These are phyloP conservation scores for Dryobotodes eremita DNA, from an alignment of 2,888 invertebrate genomes.

Conservation along the genomic window DNA sequence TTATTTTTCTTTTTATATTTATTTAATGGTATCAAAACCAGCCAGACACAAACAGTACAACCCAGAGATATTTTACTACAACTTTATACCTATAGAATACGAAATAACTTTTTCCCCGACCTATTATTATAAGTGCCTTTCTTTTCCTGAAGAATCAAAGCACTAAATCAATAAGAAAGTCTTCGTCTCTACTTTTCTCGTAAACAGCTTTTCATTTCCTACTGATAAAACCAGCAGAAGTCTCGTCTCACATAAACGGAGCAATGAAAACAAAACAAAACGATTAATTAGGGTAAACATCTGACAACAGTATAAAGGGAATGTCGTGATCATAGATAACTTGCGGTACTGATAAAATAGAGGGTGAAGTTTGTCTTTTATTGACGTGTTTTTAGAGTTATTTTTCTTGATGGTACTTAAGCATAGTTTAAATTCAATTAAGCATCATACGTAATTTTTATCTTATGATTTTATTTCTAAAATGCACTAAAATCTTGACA, in stretches of 20 bases:
- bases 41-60: too few species aligned
- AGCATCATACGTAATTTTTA: too few species aligned
- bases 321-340: slow-evolving; percentile 40
- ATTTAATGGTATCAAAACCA: too few species aligned
- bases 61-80: too few species aligned
- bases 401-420: neutral
- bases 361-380: neutral
- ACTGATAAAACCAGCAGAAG: slow-evolving; percentile 15
- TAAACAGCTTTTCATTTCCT: slow-evolving; percentile 20
- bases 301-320: slow-evolving; percentile 60
- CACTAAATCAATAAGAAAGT: neutral
- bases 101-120: too few species aligned
- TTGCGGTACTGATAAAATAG: neutral
- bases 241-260: slow-evolving; percentile 27
- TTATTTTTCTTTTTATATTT: too few species aligned
- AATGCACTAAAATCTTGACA: too few species aligned
- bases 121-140: too few species aligned
- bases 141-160: neutral
- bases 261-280: slow-evolving; percentile 58
- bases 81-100: too few species aligned
- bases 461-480: too few species aligned
- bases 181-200: neutral
- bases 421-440: neutral
- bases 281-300: slow-evolving; percentile 67
- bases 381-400: neutral